Conservation (phyloP, 2,797 vertebrate species). For the Alca torda region DNA sequence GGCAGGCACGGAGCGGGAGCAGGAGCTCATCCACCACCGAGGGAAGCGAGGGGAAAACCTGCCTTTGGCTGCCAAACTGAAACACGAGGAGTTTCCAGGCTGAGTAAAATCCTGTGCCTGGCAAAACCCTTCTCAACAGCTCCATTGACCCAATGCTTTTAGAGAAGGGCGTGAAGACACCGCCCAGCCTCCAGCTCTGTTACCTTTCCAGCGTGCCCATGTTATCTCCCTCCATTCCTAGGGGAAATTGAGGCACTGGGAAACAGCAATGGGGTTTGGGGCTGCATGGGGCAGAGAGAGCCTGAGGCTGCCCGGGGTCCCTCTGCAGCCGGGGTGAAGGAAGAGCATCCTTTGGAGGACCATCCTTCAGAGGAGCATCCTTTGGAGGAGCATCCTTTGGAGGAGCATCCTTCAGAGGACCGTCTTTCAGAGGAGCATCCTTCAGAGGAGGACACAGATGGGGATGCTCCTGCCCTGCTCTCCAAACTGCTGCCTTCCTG, state of each 20-base stretch:
- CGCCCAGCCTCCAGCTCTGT: not conserved
- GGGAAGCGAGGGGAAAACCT: not conserved
- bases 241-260: not conserved
- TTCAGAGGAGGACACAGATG: not conserved
- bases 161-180: not conserved
- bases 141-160: rapidly evolving
- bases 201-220: rapidly evolving
- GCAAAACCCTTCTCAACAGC: not conserved
- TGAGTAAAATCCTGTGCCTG: not conserved
- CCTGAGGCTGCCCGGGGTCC: not conserved
- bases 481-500: not conserved
- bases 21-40: not conserved
- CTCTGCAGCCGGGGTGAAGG: not conserved
- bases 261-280: not conserved
- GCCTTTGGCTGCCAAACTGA: not conserved
- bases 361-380: not conserved
- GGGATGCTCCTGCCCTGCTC: not conserved
- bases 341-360: not conserved
- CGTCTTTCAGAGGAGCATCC: not conserved
- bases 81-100: not conserved
- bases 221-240: not conserved
- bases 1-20: not conserved
- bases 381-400: not conserved
- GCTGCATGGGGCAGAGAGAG: not conserved
- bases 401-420: not conserved